Conservation (phyloP, 1,140 invertebrate genomes). For the Scaptomyza pallida region DNA sequence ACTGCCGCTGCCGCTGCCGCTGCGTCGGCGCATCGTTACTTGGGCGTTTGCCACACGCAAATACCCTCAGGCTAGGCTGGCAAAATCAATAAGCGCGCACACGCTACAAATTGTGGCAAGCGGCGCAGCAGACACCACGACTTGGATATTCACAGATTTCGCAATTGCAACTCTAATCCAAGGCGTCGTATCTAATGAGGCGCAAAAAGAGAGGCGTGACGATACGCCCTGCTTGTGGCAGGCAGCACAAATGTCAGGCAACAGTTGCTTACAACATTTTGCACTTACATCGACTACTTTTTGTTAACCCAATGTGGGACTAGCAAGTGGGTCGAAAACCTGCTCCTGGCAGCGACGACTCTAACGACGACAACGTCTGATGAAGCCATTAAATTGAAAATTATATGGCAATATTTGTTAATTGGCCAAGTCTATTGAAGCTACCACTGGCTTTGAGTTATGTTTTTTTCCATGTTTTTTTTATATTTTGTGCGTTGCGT, state of each 20-base stretch:
- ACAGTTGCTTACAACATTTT: constrained; percentile 73
- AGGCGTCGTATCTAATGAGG: constrained; percentile 67
- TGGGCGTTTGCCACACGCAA: constrained; percentile 48
- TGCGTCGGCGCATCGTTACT: constrained; percentile 40
- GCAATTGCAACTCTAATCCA: constrained; percentile 6
- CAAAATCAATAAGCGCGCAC: constrained; percentile 76
- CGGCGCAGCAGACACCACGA: constrained; percentile 45
- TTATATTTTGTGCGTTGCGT: background rate
- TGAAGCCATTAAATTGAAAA: constrained; percentile 81
- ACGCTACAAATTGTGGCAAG: constrained; percentile 71
- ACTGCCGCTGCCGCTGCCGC: constrained; percentile 13
- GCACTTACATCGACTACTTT: constrained; percentile 48
- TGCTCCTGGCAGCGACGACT: constrained; percentile 38
- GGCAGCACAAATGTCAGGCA: constrained; percentile 66
- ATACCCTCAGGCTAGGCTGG: constrained; percentile 32
- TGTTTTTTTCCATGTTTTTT: background rate
- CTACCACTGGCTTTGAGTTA: constrained; percentile 52
- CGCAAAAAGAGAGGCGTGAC: constrained; percentile 45
- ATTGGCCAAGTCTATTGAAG: constrained; percentile 72
- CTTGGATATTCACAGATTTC: constrained; percentile 16
- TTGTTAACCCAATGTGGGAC: constrained; percentile 13
- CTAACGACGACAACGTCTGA: constrained; percentile 31
- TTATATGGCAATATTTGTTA: constrained; percentile 65
- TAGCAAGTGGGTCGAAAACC: constrained; percentile 42
- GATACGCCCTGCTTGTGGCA: constrained; percentile 29